These are phyloP conservation scores for Athripsodes cinereus DNA, from an alignment of 2,888 invertebrate species.

Conservation along the genomic window DNA sequence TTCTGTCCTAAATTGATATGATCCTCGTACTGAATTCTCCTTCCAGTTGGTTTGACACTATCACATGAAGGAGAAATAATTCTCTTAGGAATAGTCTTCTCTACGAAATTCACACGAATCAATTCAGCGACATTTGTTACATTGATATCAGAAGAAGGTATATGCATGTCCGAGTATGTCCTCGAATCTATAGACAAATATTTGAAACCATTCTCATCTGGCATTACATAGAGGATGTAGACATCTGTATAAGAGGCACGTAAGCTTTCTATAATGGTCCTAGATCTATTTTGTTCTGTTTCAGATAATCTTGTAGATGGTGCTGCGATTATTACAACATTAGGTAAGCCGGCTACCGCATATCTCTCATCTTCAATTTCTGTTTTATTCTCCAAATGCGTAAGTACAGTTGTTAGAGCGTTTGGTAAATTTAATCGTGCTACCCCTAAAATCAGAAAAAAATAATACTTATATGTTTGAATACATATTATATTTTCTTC, in stretches of 20 bases:
- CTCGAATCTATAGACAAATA: conserved; percentile 44
- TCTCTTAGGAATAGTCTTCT: conserved; percentile 39
- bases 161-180: conserved; percentile 47
- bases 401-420: conserved; percentile 44
- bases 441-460: conserved; percentile 47
- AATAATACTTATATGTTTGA: too few relatives aligned
- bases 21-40: conserved; percentile 50
- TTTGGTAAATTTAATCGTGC: conserved; percentile 45
- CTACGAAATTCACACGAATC: conserved; percentile 35
- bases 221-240: conserved; percentile 48
- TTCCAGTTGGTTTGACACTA: conserved; percentile 36
- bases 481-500: too few relatives aligned
- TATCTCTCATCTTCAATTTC: conserved; percentile 35
- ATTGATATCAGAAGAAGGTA: conserved; percentile 31
- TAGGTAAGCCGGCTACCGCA: conserved; percentile 41
- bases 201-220: conserved; percentile 41
- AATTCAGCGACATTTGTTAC: conserved; percentile 31
- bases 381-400: conserved; percentile 44
- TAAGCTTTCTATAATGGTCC: conserved; percentile 41
- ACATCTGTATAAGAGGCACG: conserved; percentile 47
- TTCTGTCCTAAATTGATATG: conserved; percentile 50
- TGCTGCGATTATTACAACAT: conserved; percentile 49
- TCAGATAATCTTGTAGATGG: conserved; percentile 44
- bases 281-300: conserved; percentile 39
- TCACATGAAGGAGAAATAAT: conserved; percentile 41